These are phyloP conservation scores for Colistium nudipinnis DNA, from an alignment of 2,113 vertebrate genomes.

Conservation along the genomic window DNA sequence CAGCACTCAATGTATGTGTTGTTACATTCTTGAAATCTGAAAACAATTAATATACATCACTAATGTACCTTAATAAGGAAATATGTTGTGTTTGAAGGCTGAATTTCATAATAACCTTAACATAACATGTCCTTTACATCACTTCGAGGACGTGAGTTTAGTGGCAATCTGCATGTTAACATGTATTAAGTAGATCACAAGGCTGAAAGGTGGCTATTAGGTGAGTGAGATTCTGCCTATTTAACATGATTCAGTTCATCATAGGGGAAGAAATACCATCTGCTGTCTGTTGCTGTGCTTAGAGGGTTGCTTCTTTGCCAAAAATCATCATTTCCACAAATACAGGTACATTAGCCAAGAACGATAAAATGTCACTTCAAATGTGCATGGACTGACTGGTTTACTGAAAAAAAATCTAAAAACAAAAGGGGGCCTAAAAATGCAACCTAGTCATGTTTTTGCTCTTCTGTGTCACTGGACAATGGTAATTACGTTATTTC, in stretches of 20 bases:
- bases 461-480: conserved; percentile 21
- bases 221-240: not conserved
- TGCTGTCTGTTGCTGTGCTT: not conserved
- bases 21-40: not conserved
- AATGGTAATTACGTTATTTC: conserved; percentile 50
- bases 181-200: not conserved
- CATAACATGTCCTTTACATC: not conserved
- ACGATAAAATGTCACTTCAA: not conserved
- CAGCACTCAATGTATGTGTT: not conserved
- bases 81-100: no score
- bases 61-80: not conserved
- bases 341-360: not conserved
- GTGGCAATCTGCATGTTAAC: not conserved
- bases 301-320: not conserved
- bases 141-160: not conserved
- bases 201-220: not conserved
- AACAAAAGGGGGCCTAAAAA: not conserved
- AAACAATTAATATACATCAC: not conserved
- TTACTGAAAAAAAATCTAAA: not conserved
- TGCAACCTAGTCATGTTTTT: not conserved
- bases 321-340: not conserved
- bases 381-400: not conserved
- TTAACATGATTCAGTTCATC: not conserved
- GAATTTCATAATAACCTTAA: not conserved
- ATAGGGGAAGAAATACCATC: not conserved